These are phyloP conservation scores for Heliconius himera DNA, from an alignment of 1,140 invertebrate species.

Conservation along the genomic window DNA sequence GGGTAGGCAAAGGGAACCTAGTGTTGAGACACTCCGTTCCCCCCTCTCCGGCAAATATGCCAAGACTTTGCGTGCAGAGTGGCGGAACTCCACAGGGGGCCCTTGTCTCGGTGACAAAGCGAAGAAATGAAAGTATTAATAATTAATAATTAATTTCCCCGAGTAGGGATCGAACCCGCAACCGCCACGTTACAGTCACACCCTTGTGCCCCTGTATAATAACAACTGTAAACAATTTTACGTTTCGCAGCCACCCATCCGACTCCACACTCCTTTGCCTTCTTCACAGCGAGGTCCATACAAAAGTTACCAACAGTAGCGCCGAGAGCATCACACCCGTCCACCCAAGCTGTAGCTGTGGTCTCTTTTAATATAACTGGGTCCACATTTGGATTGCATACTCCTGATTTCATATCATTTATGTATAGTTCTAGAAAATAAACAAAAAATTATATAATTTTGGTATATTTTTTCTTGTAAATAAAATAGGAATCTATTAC, in stretches of 20 bases:
- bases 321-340: constrained; percentile 91
- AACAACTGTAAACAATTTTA: constrained; percentile 45
- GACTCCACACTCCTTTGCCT: constrained; percentile 92
- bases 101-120: no score
- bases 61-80: no score
- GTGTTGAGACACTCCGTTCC: no score
- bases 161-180: no score
- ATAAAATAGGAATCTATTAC: background rate
- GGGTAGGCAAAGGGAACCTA: no score
- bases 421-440: constrained; percentile 83
- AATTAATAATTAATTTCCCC: no score
- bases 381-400: constrained; percentile 76
- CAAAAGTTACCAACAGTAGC: constrained; percentile 94
- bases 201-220: no score
- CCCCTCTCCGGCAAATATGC: no score
- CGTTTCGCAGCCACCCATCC: constrained; percentile 92
- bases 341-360: constrained; percentile 90
- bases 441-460: no score
- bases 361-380: constrained; percentile 88
- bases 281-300: constrained; percentile 94
- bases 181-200: no score
- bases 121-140: no score
- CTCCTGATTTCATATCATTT: constrained; percentile 82
- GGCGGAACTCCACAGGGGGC: background rate
- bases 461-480: no score